Conservation (phyloP, 2,888 invertebrate genomes). For the Drosophila siamana region DNA sequence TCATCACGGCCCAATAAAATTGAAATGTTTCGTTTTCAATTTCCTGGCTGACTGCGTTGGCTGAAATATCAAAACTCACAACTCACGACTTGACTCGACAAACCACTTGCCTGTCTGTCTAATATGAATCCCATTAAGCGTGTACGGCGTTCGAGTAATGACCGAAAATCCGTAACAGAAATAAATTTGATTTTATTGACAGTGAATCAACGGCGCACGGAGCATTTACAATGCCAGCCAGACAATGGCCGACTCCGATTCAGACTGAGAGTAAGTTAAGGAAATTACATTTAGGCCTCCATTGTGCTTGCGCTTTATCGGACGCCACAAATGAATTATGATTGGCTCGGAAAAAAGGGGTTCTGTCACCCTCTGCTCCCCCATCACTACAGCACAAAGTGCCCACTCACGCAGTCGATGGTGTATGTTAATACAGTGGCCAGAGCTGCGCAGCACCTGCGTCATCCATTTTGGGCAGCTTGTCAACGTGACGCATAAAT, state of each 20-base stretch:
- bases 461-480: conserved; percentile 12
- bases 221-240: conserved; percentile 58
- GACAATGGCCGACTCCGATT: conserved; percentile 45
- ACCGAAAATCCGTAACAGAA: conserved; percentile 67
- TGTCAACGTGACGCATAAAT: conserved; percentile 64
- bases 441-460: conserved; percentile 23
- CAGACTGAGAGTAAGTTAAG: conserved; percentile 22
- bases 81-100: too few relatives aligned
- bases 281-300: conserved; percentile 68
- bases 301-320: conserved; percentile 33
- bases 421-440: neutral
- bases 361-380: neutral
- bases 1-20: conserved; percentile 34
- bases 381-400: too few relatives aligned
- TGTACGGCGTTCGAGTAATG: conserved; percentile 45
- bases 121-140: conserved; percentile 55
- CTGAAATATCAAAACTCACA: conserved; percentile 46
- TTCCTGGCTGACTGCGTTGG: conserved; percentile 66
- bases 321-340: conserved; percentile 66
- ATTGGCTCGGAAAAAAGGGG: conserved; percentile 41
- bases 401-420: too few relatives aligned
- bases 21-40: conserved; percentile 57
- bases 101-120: conserved; percentile 25
- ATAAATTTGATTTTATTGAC: conserved; percentile 80
- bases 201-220: conserved; percentile 52